Evolutionary conservation across 2,888 invertebrate genomes (phyloP).

Genomic region (Arge pagana): DNA sequence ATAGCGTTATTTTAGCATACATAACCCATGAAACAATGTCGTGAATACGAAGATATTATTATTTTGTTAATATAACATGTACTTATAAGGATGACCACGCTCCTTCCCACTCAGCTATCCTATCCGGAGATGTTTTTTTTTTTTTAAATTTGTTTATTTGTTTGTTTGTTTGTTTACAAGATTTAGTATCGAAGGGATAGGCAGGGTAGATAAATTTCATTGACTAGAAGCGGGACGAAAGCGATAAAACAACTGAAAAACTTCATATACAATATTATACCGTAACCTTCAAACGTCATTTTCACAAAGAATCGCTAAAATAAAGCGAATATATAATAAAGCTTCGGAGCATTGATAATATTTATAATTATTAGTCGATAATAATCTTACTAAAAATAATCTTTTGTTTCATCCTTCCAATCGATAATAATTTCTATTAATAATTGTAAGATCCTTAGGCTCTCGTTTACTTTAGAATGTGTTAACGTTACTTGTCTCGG

Average conservation of each 20-base stretch:
- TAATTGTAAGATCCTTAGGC: conserved; percentile 4
- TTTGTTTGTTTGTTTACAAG: conserved; percentile 1
- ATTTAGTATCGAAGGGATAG: no score
- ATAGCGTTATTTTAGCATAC: conserved; percentile 18
- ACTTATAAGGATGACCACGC: conserved; percentile 18
- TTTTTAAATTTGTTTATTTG: not conserved
- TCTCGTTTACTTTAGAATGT: conserved; percentile 7
- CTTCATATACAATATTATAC: not conserved
- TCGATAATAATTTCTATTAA: not conserved
- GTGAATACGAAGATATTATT: conserved; percentile 16
- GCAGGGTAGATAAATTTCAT: no score
- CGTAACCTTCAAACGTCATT: conserved; percentile 1
- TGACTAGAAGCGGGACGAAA: conserved; percentile 19
- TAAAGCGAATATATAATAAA: conserved; percentile 6
- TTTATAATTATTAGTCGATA: conserved; percentile 9
- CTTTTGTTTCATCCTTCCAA: conserved; percentile 9
- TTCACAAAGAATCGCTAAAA: not conserved
- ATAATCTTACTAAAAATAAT: conserved; percentile 17
- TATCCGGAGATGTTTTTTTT: conserved; percentile 4
- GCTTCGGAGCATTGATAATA: conserved; percentile 9
- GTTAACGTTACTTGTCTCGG: not conserved
- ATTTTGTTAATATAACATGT: conserved; percentile 17
- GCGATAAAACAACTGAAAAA: not conserved
- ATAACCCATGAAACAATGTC: conserved; percentile 20
- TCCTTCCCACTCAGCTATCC: conserved; percentile 18